Evolutionary conservation across 2,797 vertebrate species (phyloP), one percentile per base, ranked within the genome.

Genomic region (Sciurus vulgaris): DNA sequence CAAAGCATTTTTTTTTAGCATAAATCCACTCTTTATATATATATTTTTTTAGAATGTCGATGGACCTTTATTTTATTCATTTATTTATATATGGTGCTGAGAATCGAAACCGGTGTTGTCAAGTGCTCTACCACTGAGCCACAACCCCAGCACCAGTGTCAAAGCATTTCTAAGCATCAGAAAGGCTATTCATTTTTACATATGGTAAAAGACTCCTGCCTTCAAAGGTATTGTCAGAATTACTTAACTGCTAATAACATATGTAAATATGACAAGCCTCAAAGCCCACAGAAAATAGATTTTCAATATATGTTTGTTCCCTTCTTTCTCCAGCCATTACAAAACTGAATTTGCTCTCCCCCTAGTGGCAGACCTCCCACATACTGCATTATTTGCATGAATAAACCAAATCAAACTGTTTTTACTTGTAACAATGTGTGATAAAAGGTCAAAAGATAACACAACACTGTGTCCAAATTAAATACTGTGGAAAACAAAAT

Each of bases 391-490:
- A 84, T 63, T 86, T 89, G 17, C 83, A 61, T 84, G 69, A 84
- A 91, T 61, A 49, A 28, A 28, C 69, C 2, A 38, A 18, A 11
- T 59, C 77, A n/a, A 76, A 72, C 20, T 59, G 33, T 20, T 69
- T 87, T 86, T 72, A 18, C 72, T 94, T 86, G 18, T 18, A 91
- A 73, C 54, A 67, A 84, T 88, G 38, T 1, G 0, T 69, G 38
- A 86, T 49, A 41, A 81, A 86, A 89, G 77, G 33, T 88, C 79
- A 94, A 96, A 93, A 91, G 54, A 79, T 41, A 74, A 89, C 63
- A 70, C 51, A 65, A 44, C 35, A 76, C 85, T 95, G 63, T 92
- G 38, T 86, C 73, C 81, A 97, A 61, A 95, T 87, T 69, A 87
- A 91, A 88, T 61, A 67, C 33, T 51, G 24, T 61, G 14, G 33